Percentiles rank a stretch among this genome's conserved stretches.
These are phyloP conservation scores for Atrichornis clamosus DNA, from an alignment of 2,113 vertebrate genomes.

Conservation along the genomic window DNA sequence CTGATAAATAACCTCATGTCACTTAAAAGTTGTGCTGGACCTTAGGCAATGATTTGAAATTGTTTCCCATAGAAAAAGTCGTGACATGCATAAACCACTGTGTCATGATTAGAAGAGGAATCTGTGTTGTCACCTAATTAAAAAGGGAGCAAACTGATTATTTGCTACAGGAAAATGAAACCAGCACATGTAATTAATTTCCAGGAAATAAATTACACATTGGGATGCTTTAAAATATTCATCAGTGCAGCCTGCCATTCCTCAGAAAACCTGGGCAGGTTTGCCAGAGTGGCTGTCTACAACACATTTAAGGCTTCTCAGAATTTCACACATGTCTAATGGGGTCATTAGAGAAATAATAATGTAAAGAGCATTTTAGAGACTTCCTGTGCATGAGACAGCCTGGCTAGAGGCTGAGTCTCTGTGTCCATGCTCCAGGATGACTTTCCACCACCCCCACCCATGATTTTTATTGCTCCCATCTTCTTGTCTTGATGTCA, in stretches of 20 bases:
- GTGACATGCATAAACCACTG: neutral
- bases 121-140: constrained; percentile 52
- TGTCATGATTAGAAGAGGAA: constrained; percentile 12
- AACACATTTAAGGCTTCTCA: constrained; percentile 8
- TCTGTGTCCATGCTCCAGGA: neutral
- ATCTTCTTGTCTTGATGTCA: constrained; percentile 8
- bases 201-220: constrained; percentile 55
- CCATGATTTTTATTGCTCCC: neutral
- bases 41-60: neutral
- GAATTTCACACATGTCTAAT: constrained; percentile 18
- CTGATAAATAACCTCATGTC: neutral
- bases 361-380: constrained; percentile 30
- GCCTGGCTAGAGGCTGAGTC: neutral
- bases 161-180: constrained; percentile 51
- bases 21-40: neutral
- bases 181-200: constrained; percentile 56
- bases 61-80: neutral
- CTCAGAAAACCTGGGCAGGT: constrained; percentile 6
- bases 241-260: constrained; percentile 7
- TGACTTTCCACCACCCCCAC: neutral
- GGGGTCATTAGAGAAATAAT: constrained; percentile 33
- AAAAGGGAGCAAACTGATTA: constrained; percentile 42
- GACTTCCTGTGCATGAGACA: constrained; percentile 36
- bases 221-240: constrained; percentile 25
- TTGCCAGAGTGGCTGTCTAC: neutral